These are phyloP conservation scores for Sphenodon punctatus DNA, from an alignment of 2,797 vertebrate genomes.

Conservation along the genomic window DNA sequence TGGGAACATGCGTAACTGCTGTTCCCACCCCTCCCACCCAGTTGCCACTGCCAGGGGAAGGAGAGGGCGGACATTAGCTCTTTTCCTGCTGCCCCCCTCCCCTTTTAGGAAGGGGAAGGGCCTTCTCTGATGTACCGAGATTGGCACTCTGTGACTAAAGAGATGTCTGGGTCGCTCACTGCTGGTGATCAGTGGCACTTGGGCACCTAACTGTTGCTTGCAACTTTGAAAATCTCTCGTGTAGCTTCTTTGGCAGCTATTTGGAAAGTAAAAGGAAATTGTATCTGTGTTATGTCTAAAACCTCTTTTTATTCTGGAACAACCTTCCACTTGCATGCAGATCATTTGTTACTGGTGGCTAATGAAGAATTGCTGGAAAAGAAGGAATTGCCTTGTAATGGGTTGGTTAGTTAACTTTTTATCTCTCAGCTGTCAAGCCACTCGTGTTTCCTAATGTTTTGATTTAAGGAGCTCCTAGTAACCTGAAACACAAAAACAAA, in stretches of 20 bases:
- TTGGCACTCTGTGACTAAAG: neutral
- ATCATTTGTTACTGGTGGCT: no score
- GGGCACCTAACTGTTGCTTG: neutral
- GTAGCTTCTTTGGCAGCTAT: neutral
- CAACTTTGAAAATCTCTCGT: neutral
- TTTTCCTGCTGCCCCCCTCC: no score
- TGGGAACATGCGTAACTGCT: no score
- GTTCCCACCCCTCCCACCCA: no score
- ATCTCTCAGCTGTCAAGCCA: neutral
- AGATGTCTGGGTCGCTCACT: no score
- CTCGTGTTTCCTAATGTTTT: neutral
- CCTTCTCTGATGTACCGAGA: neutral
- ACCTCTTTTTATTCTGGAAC: no score
- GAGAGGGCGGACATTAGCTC: no score
- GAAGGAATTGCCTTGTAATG: neutral
- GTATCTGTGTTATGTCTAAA: no score
- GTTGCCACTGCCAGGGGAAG: accelerated
- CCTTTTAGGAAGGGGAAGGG: no score
- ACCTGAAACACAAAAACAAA: no score
- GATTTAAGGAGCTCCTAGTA: neutral
- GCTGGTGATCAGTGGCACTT: neutral
- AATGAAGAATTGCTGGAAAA: neutral
- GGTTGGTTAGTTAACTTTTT: neutral
- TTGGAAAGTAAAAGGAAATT: no score
- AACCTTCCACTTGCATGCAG: no score